These are phyloP conservation scores for Danio rerio DNA, from an alignment of 2,113 vertebrate genomes.

Conservation along the genomic window DNA sequence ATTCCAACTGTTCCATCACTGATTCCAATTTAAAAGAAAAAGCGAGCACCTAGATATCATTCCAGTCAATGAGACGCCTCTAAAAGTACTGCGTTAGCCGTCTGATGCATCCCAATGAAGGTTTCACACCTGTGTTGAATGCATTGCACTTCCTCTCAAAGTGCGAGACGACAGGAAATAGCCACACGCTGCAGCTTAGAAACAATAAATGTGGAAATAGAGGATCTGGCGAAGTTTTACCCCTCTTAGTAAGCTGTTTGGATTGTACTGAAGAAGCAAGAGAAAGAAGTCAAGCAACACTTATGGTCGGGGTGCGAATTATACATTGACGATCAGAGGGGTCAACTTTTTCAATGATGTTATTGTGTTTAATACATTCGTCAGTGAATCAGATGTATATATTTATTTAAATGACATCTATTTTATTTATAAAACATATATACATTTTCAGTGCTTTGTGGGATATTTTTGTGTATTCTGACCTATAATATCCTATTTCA, in stretches of 20 bases:
- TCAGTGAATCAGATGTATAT: no score
- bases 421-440: no score
- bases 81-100: background rate
- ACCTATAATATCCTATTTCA: no score
- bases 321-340: no score
- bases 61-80: constrained; percentile 25
- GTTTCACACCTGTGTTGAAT: constrained; percentile 11
- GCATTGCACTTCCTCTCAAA: background rate
- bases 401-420: no score
- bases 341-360: no score
- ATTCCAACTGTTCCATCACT: constrained; percentile 35
- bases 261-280: background rate
- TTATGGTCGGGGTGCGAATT: background rate
- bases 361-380: no score
- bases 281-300: background rate
- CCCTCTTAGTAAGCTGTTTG: background rate
- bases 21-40: constrained; percentile 21
- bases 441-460: no score
- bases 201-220: background rate
- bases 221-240: background rate
- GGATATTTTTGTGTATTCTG: no score
- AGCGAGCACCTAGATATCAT: constrained; percentile 33
- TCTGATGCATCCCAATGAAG: constrained; percentile 29
- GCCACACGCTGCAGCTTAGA: constrained; percentile 44
- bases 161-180: background rate